Percentiles rank a stretch among this genome's conserved stretches.
Conservation (phyloP, 1,140 invertebrate species). For the Ceratina calcarata region DNA sequence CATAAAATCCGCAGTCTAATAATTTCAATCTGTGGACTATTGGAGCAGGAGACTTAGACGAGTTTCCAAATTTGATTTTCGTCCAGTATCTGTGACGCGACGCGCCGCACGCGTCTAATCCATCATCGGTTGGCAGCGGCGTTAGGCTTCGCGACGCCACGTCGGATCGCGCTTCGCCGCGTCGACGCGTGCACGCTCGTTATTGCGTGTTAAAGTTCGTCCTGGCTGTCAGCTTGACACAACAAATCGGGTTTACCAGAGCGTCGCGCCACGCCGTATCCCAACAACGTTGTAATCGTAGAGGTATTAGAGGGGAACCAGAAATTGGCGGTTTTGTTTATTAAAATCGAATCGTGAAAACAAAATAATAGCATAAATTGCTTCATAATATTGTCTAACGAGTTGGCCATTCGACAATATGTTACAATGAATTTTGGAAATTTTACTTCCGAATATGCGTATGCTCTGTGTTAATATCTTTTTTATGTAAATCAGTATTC, state of each 20-base stretch:
- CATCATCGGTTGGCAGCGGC: conserved; percentile 58
- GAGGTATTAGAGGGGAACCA: conserved; percentile 3
- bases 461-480: too few species aligned
- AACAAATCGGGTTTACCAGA: conserved; percentile 52
- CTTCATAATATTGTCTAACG: too few species aligned
- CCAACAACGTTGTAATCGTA: conserved; percentile 37
- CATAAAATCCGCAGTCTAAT: too few species aligned
- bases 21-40: too few species aligned
- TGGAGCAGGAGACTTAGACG: too few species aligned
- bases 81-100: conserved; percentile 55
- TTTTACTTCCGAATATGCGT: too few species aligned
- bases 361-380: too few species aligned
- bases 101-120: conserved; percentile 66
- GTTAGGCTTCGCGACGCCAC: conserved; percentile 56
- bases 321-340: conserved; percentile 20
- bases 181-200: conserved; percentile 57
- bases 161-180: conserved; percentile 47
- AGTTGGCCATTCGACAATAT: too few species aligned
- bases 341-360: conserved; percentile 5
- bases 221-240: conserved; percentile 53
- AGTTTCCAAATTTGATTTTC: conserved; percentile 59
- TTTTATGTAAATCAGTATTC: too few species aligned
- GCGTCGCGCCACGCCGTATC: background rate
- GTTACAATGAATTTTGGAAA: too few species aligned
- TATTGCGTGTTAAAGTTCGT: conserved; percentile 64